These are phyloP conservation scores for Ciconia boyciana DNA, from an alignment of 2,113 vertebrate species.

Conservation along the genomic window DNA sequence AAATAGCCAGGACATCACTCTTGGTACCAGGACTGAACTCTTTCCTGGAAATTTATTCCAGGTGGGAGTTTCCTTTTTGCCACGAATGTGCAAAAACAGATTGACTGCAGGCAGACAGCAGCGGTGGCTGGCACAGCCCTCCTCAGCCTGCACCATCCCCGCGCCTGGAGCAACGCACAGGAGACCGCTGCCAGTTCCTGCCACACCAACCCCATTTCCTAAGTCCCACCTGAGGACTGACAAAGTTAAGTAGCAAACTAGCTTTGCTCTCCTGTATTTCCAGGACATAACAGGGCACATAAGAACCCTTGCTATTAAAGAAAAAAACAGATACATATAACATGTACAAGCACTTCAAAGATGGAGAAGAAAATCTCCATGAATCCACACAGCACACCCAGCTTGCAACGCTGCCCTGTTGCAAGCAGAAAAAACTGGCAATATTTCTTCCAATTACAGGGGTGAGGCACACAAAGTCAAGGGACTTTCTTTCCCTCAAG, in stretches of 20 bases:
- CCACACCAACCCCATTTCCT: neutral
- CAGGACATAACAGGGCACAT: neutral
- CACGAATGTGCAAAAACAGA: rapidly evolving
- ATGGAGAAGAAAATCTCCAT: neutral
- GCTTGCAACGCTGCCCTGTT: neutral
- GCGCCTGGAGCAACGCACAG: neutral
- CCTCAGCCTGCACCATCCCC: rapidly evolving
- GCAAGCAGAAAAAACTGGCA: neutral
- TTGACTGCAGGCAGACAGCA: rapidly evolving
- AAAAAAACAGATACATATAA: neutral
- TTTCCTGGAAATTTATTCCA: neutral
- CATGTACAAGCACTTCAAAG: neutral
- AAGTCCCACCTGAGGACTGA: neutral
- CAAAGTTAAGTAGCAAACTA: neutral
- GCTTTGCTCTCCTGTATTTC: neutral
- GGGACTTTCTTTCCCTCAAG: neutral
- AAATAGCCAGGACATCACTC: neutral
- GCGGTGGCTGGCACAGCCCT: neutral
- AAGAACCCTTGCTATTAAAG: neutral
- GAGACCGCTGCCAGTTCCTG: neutral
- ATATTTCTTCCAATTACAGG: constrained; percentile 13
- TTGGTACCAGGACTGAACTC: neutral
- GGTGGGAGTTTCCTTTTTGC: neutral
- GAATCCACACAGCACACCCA: neutral
- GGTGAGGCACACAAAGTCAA: neutral